Evolutionary conservation across 2,797 vertebrate species (phyloP), one percentile per base, ranked within the genome.

Genomic region (Pseudochaenichthys georgianus): DNA sequence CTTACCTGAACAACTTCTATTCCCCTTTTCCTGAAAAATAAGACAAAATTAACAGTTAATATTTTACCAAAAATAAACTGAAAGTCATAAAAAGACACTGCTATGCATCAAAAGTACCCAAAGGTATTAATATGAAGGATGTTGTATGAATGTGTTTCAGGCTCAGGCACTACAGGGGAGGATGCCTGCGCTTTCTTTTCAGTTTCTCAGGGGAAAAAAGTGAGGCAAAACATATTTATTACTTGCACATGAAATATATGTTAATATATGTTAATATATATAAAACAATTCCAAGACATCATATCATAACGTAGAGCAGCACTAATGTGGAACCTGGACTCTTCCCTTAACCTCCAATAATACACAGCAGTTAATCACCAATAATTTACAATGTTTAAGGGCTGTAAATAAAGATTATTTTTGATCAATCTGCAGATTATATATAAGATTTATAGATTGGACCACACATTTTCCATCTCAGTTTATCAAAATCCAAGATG

Each of bases 1-100:
- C 97, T 96, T 94, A 99, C 98, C 97, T 98, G 97, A 78, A 99
- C 94, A 73, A 99, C 97, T 91, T 99, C 98, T 81, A 99, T 97
- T 75, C 98, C 98, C 92, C 98, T 95, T 96, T 99, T 99, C 94
- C 98, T 99, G 89, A 55, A 90, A 86, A 89, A 94, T 82, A 89
- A 86, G 78, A 91, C 55, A 84, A 88, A 70, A 78, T 60, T 17
- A 13, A 82, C 75, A 62, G 64, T 81, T 51, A 81, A 47, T 75
- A 58, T 57, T 77, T 71, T 3, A 71, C 3, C 16, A 53, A 41
- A 58, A 34, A 67, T 48, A n/a, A 38, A 38, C 12, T 12, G 17
- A 65, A 31, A 28, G 4, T 58, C 38, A 65, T 38, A 28, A 60
- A 65, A 15, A 70, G 9, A 67, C 31, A 47, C 28, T 5, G 43